Evolutionary conservation across 2,797 vertebrate species (phyloP).

Genomic region (Otolemur crassicaudatus): DNA sequence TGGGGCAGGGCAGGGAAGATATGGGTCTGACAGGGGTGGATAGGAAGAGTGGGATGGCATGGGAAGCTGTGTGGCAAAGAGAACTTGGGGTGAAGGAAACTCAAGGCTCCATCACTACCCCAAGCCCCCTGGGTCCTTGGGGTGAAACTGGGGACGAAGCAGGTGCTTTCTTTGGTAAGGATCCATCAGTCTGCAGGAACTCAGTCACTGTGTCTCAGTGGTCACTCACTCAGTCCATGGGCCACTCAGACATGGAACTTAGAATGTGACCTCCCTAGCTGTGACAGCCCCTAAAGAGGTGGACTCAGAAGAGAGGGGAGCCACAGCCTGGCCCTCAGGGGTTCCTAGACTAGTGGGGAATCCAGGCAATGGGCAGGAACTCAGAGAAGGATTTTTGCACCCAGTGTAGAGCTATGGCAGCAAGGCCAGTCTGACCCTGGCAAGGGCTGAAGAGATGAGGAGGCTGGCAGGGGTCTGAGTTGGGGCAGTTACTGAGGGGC

Average conservation of each 20-base stretch:
- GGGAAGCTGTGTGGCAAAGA: not conserved
- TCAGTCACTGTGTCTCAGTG: not conserved
- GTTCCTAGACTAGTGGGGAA: not conserved
- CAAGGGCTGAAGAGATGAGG: not conserved
- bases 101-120: accelerated
- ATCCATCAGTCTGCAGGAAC: not conserved
- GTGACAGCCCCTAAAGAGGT: not conserved
- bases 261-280: not conserved
- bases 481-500: not conserved
- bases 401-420: not conserved
- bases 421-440: not conserved
- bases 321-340: not conserved
- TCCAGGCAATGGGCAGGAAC: not conserved
- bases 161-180: not conserved
- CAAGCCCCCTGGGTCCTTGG: accelerated
- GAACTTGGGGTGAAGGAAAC: not conserved
- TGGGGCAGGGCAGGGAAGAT: not conserved
- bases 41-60: not conserved
- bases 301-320: not conserved
- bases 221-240: not conserved
- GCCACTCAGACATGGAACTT: not conserved
- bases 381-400: not conserved
- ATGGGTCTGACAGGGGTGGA: not conserved
- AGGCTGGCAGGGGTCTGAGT: not conserved
- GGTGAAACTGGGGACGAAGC: not conserved